Conservation (phyloP, 2,888 invertebrate genomes). For the Lithophane leautieri region DNA sequence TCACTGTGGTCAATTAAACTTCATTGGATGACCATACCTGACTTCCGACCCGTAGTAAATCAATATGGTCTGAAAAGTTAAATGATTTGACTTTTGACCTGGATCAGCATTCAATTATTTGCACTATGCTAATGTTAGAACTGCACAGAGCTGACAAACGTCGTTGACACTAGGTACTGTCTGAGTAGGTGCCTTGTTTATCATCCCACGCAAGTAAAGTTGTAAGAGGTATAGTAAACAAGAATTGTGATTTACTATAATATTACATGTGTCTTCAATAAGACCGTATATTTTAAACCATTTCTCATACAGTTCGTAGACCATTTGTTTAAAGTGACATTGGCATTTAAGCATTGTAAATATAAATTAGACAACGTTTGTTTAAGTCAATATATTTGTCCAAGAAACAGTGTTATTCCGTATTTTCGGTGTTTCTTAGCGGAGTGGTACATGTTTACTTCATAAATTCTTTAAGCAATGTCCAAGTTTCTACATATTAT, state of each 20-base stretch:
- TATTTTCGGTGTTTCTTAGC: slow-evolving; percentile 3
- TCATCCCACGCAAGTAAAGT: slow-evolving; percentile 54
- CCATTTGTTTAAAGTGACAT: slow-evolving; percentile 13
- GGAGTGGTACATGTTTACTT: slow-evolving; percentile 8
- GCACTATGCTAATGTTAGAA: not conserved
- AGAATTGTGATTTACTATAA: not conserved
- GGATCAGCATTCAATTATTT: slow-evolving; percentile 19
- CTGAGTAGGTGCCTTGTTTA: slow-evolving; percentile 43
- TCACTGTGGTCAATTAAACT: slow-evolving; percentile 10
- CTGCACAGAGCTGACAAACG: not conserved
- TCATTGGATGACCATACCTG: slow-evolving; percentile 2
- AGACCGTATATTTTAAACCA: not conserved
- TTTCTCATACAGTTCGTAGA: not conserved
- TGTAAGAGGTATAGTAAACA: slow-evolving; percentile 46
- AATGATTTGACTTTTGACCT: slow-evolving; percentile 21
- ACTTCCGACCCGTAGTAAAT: slow-evolving; percentile 2
- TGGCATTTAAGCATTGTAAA: slow-evolving; percentile 25
- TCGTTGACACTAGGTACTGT: slow-evolving; percentile 15
- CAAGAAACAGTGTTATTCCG: slow-evolving; percentile 5
- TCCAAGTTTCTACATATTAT: not conserved
- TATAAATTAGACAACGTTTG: slow-evolving; percentile 7
- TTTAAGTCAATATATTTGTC: slow-evolving; percentile 5
- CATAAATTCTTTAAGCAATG: slow-evolving; percentile 8
- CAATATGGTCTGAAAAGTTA: not conserved
- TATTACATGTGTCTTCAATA: not conserved